Percentiles rank a stretch among this genome's conserved stretches.
Evolutionary conservation across 2,888 invertebrate species (phyloP).

Genomic region (Uropetala carovei): DNA sequence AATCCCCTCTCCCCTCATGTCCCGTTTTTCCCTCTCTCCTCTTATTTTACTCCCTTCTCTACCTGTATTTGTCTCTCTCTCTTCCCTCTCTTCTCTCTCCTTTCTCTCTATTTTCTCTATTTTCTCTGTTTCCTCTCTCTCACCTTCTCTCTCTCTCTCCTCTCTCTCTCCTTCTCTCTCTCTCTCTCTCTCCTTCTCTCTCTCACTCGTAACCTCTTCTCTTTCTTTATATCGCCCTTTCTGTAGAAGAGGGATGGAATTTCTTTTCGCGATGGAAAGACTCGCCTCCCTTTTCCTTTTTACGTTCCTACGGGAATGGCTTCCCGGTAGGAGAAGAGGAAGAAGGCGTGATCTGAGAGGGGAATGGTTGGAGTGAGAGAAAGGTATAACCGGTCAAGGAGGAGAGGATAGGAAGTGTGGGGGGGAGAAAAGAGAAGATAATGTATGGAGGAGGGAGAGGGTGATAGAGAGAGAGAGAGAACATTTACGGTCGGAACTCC

Average conservation of each 20-base stretch:
- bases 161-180: background rate
- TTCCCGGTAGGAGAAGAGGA: background rate
- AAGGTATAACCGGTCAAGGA: background rate
- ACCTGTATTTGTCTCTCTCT: background rate
- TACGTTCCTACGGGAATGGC: background rate
- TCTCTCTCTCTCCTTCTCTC: background rate
- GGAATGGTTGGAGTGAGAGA: background rate
- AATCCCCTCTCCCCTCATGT: background rate
- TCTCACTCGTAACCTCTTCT: no score
- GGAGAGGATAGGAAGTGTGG: conserved; percentile 7
- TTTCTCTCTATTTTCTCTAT: background rate
- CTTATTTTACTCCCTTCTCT: background rate
- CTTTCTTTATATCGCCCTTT: no score
- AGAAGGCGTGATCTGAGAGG: conserved; percentile 4
- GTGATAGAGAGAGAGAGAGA: background rate
- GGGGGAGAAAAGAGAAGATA: background rate
- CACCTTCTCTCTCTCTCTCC: background rate
- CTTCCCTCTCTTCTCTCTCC: background rate
- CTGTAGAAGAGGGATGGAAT: no score
- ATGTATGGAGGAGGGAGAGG: background rate
- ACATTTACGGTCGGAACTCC: background rate
- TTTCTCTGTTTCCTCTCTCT: background rate
- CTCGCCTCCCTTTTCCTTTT: background rate
- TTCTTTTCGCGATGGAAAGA: background rate
- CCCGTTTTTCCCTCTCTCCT: background rate